phyloP scores from a whole-genome alignment of 2,797 vertebrate genomes.

The Tachyglossus aculeatus region DNA sequence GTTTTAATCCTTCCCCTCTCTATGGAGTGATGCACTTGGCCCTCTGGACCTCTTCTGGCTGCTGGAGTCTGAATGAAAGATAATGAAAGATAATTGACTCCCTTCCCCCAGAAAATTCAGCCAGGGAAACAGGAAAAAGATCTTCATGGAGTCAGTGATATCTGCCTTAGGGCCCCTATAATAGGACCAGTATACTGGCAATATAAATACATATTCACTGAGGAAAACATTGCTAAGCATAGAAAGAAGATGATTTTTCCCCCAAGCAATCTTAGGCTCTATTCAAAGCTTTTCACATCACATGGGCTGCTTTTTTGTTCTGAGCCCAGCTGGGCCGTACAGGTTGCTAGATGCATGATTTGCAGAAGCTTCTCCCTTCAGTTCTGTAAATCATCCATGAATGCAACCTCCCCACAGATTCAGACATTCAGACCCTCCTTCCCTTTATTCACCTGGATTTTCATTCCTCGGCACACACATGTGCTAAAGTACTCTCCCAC shows the following conservation, averaged over 20 bases:
- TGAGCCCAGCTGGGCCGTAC: constrained; percentile 33
- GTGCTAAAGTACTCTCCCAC: too few species aligned
- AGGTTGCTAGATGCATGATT: constrained; percentile 8
- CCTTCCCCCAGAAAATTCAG: constrained; percentile 24
- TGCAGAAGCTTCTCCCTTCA: neutral
- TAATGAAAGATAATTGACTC: constrained; percentile 36
- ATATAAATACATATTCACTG: constrained; percentile 13
- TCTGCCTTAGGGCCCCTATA: constrained; percentile 1
- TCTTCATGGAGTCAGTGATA: neutral
- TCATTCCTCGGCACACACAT: too few species aligned
- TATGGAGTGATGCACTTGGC: constrained; percentile 23
- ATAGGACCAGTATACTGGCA: constrained; percentile 3
- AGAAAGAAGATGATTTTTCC: neutral
- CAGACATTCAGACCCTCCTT: too few species aligned
- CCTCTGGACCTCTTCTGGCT: constrained; percentile 30
- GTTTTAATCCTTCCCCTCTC: constrained; percentile 29
- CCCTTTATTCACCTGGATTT: too few species aligned
- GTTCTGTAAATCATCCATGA: neutral
- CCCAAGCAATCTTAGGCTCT: neutral
- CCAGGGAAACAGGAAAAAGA: constrained; percentile 12
- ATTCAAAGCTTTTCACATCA: constrained; percentile 11
- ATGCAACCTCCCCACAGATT: neutral
- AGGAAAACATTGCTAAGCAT: neutral
- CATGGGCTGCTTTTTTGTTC: constrained; percentile 24
- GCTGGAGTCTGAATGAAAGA: constrained; percentile 26